Evolutionary conservation across 2,888 invertebrate species (phyloP), one percentile per base, ranked within the genome.

Genomic region (Physocephala rufipes): DNA sequence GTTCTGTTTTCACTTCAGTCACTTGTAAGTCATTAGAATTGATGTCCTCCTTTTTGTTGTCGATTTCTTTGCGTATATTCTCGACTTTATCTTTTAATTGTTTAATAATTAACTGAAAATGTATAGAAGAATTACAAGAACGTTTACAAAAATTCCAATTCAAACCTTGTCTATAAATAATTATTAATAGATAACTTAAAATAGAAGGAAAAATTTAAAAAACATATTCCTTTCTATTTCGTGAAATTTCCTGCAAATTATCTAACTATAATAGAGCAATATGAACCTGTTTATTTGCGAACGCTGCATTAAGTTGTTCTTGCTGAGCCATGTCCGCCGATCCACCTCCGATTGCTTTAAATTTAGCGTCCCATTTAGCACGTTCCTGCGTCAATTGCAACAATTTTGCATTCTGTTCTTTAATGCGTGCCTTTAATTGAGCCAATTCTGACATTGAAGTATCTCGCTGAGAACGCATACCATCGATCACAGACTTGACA

Each of bases 401-500:
- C 71, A 95, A 89, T 80, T 92, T 91, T 0, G 92, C 92, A 84
- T 95, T 96, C 73, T 95, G 91, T 77, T 96, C 95, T 79, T 95
- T 94, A 0, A 95, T 89, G 79, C 91, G 90, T 13, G 91, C 91
- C 83, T 95, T 96, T 1, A 95, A 87, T 71, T 92, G 91, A 9
- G 93, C 90, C 92, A 95, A 93, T 78, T 95, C 95, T 3, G 91
- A 89, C 89, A 98, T 91, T 78, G 95, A 95, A 0, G 92, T 88
- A 84, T 99, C 99, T 3, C 99, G 89, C n/a, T 95, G 95, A 0
- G 92, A 90, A 67, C 93, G 88, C 98, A 98, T 98, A 0, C 94
- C 94, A 84, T 99, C 99, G 71, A 99, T 99, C n/a, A 95, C 94
- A 0, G 94, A 90, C 86, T 98, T 98, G 2, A 96, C 93, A 49